Evolutionary conservation across 2,797 vertebrate genomes (phyloP).

Genomic region (Taenioides sp.): DNA sequence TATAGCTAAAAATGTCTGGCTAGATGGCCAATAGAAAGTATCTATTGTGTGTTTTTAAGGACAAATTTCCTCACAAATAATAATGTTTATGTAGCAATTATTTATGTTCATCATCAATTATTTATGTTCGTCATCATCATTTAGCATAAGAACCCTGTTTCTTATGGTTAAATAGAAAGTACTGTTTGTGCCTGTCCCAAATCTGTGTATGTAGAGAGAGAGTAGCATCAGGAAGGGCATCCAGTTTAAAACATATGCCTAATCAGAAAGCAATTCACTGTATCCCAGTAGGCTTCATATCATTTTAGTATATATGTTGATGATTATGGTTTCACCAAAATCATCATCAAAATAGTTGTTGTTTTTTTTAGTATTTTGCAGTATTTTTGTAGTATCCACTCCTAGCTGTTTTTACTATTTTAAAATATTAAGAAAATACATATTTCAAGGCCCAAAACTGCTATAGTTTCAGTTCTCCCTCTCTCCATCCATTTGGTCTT

Average conservation of each 20-base stretch:
- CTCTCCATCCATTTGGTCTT: conserved; percentile 29
- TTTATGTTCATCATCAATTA: no score
- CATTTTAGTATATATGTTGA: not conserved
- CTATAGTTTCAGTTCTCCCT: not conserved
- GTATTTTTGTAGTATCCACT: not conserved
- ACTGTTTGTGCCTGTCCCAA: no score
- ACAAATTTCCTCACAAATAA: not conserved
- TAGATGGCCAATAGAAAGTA: no score
- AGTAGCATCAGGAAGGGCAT: no score
- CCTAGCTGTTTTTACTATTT: not conserved
- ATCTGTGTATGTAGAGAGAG: no score
- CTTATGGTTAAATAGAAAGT: no score
- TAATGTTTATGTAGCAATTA: not conserved
- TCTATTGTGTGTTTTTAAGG: not conserved
- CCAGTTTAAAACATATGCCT: no score
- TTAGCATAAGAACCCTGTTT: no score
- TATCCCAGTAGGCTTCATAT: not conserved
- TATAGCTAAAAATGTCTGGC: no score
- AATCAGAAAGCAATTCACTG: no score
- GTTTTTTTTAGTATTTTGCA: not conserved
- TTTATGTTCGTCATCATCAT: no score
- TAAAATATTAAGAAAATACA: not conserved
- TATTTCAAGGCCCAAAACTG: not conserved
- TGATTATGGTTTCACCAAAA: not conserved
- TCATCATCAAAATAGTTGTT: not conserved